Conservation (phyloP, 1,140 invertebrate genomes). For the Zaprionus ghesquierei region DNA sequence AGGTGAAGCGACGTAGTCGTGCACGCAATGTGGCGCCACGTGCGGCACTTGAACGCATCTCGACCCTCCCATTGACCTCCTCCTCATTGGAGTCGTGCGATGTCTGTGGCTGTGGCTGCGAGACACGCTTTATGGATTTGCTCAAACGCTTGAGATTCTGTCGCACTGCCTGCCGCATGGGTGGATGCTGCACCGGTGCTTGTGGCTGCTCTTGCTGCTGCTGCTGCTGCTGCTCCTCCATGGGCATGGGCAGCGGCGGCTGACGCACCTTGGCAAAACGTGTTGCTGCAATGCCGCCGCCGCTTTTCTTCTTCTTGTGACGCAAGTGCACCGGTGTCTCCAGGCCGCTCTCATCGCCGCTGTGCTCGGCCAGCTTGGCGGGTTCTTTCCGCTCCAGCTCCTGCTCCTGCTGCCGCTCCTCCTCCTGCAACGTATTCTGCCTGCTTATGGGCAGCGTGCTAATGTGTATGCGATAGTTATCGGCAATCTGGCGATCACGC, state of each 20-base stretch:
- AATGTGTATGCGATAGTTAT: constrained; percentile 73
- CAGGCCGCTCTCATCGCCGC: constrained; percentile 72
- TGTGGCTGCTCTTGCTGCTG: constrained; percentile 12
- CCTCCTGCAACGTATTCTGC: constrained; percentile 50
- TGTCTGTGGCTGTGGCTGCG: neutral
- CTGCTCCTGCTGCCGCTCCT: neutral
- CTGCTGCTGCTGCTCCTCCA: neutral
- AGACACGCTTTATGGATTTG: constrained; percentile 65
- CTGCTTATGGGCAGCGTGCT: constrained; percentile 41
- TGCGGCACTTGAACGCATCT: neutral
- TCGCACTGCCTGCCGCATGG: constrained; percentile 33
- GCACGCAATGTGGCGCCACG: constrained; percentile 24
- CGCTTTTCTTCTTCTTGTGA: constrained; percentile 23
- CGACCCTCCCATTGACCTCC: neutral
- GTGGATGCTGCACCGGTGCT: constrained; percentile 2
- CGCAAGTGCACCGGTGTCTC: constrained; percentile 33
- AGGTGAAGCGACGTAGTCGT: constrained; percentile 47
- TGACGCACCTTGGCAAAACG: constrained; percentile 66
- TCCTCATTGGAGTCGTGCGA: constrained; percentile 26
- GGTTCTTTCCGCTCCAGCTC: constrained; percentile 1
- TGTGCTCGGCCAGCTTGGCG: constrained; percentile 32
- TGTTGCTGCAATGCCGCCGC: constrained; percentile 62
- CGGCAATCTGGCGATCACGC: constrained; percentile 64
- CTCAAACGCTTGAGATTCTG: constrained; percentile 61
- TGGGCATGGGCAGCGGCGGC: constrained; percentile 48